A percentile compares a stretch with the other conserved stretches of the same genome.
These are phyloP conservation scores for Elmis aenea DNA, from an alignment of 2,888 invertebrate species.

Conservation along the genomic window DNA sequence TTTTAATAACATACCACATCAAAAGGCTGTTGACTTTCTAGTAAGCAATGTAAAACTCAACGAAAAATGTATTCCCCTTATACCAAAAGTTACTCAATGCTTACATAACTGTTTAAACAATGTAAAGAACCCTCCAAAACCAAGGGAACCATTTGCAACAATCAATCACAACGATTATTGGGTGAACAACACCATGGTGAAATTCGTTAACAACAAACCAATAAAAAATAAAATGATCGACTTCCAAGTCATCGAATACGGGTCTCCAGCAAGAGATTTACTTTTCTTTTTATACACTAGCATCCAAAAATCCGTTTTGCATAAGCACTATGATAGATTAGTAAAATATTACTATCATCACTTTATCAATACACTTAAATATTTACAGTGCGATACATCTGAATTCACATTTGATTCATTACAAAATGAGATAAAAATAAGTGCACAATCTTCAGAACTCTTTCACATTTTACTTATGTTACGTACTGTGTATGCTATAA, in stretches of 20 bases:
- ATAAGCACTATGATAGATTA: constrained; percentile 45
- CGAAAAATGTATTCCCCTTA: constrained; percentile 16
- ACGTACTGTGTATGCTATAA: constrained; percentile 40
- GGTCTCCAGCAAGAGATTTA: constrained; percentile 50
- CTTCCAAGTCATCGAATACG: constrained; percentile 52
- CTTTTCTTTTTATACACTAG: constrained; percentile 52
- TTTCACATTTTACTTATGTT: constrained; percentile 45
- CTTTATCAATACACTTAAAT: constrained; percentile 42
- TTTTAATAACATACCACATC: constrained; percentile 10
- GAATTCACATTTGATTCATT: constrained; percentile 42
- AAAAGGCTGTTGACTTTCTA: constrained; percentile 11
- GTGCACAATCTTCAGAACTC: constrained; percentile 39
- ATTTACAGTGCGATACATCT: constrained; percentile 29
- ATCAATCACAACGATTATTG: constrained; percentile 55
- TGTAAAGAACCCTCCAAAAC: constrained; percentile 28
- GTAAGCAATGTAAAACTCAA: constrained; percentile 10
- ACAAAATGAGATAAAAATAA: constrained; percentile 38
- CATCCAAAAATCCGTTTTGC: constrained; percentile 40
- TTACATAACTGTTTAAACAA: constrained; percentile 6
- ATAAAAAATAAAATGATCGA: constrained; percentile 48
- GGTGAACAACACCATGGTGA: constrained; percentile 56
- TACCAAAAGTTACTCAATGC: constrained; percentile 14
- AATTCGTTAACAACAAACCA: constrained; percentile 35
- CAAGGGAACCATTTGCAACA: constrained; percentile 48
- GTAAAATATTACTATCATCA: constrained; percentile 48